These are phyloP conservation scores for Acanthacorydalis orientalis DNA, from an alignment of 2,888 invertebrate genomes.

Conservation along the genomic window DNA sequence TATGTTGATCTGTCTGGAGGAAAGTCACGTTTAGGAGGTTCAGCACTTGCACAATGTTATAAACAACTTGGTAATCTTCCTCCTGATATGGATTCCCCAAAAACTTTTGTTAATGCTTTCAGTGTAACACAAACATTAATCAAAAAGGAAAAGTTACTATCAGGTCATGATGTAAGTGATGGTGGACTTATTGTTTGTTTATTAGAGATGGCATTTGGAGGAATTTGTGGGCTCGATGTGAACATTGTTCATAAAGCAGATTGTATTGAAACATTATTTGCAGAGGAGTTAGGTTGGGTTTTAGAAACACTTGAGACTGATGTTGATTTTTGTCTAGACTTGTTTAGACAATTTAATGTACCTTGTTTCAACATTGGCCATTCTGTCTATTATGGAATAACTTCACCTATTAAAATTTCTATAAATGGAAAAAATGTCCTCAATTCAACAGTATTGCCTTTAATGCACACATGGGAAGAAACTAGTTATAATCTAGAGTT, in stretches of 20 bases:
- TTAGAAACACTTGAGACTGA: conserved; percentile 48
- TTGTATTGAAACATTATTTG: conserved; percentile 51
- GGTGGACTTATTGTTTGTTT: conserved; percentile 83
- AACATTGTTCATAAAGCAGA: conserved; percentile 38
- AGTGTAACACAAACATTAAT: conserved; percentile 71
- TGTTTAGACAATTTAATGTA: conserved; percentile 42
- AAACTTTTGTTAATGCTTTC: conserved; percentile 57
- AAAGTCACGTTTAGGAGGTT: conserved; percentile 71
- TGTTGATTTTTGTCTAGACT: conserved; percentile 36
- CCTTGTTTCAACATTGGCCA: conserved; percentile 51
- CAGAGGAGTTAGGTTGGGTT: conserved; percentile 77
- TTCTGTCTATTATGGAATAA: conserved; percentile 47
- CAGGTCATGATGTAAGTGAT: conserved; percentile 95
- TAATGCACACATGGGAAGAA: conserved; percentile 86
- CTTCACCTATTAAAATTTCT: conserved; percentile 39
- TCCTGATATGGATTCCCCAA: conserved; percentile 64
- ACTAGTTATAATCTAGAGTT: conserved; percentile 83
- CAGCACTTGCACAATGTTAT: conserved; percentile 82
- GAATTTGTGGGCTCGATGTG: conserved; percentile 61
- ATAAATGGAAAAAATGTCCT: conserved; percentile 43
- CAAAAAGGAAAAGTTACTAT: conserved; percentile 46
- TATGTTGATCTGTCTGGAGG: conserved; percentile 63
- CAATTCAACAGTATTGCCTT: conserved; percentile 40
- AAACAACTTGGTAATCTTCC: conserved; percentile 63
- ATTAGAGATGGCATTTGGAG: conserved; percentile 93